Conservation (phyloP, 2,113 vertebrate genomes). For the Tupaia chinensis region DNA sequence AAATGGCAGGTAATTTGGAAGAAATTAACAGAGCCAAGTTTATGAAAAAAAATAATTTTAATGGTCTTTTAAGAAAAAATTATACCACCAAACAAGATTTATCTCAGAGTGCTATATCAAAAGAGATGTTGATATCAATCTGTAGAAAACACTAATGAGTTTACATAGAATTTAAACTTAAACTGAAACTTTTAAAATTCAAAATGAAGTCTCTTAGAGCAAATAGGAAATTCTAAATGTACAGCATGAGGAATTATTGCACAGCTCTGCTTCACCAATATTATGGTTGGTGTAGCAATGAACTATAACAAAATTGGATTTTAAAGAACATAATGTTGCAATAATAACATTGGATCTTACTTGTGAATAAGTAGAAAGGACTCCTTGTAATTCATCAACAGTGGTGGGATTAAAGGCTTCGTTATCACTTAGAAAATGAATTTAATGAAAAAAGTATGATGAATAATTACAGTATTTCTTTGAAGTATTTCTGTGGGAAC, state of each 20-base stretch:
- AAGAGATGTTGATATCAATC: not conserved
- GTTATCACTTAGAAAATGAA: constrained; percentile 50
- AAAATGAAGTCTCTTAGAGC: not conserved
- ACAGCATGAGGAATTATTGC: not conserved
- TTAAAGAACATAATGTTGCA: not conserved
- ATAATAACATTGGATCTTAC: constrained; percentile 32
- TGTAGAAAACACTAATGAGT: not conserved
- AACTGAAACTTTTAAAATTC: not conserved
- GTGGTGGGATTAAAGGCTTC: constrained; percentile 26
- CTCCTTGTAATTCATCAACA: constrained; percentile 47
- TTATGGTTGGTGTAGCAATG: not conserved
- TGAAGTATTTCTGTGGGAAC: not conserved
- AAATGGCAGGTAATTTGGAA: not conserved
- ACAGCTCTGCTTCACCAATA: not conserved
- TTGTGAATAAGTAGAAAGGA: constrained; percentile 52
- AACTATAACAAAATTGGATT: not conserved
- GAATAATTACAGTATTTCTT: not conserved
- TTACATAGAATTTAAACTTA: constrained; percentile 38
- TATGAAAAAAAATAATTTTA: not conserved
- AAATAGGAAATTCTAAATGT: not conserved
- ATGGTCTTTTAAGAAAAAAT: constrained; percentile 24
- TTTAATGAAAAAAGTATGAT: constrained; percentile 29
- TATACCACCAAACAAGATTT: not conserved
- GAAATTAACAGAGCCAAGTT: not conserved
- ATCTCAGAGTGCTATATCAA: not conserved